phyloP scores from a whole-genome alignment of 2,113 vertebrate genomes.

The Neogobius melanostomus region DNA sequence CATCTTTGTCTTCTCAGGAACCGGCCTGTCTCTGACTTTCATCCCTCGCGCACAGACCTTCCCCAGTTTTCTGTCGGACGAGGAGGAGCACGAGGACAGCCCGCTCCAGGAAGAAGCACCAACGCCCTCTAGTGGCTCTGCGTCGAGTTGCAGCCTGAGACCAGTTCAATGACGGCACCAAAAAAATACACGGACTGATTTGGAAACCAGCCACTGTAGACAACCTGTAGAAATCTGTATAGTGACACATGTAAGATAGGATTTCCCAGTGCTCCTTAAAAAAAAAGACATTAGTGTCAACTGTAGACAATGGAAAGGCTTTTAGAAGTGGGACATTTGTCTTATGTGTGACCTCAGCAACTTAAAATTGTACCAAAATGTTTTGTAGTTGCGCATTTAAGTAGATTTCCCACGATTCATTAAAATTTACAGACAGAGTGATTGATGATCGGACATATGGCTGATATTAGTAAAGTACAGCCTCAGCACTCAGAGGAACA shows the following conservation, averaged over 20 bases:
- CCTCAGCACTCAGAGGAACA: slow-evolving; percentile 35
- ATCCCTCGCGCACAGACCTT: slow-evolving; percentile 95
- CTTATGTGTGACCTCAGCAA: slow-evolving; percentile 53
- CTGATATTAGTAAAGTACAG: slow-evolving; percentile 22
- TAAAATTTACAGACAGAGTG: slow-evolving; percentile 16
- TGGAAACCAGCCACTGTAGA: slow-evolving; percentile 48
- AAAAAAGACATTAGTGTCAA: slow-evolving; percentile 43
- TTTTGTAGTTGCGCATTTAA: slow-evolving; percentile 24
- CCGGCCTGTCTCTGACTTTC: slow-evolving; percentile 80
- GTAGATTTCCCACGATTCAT: slow-evolving; percentile 17
- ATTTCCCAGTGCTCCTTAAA: slow-evolving; percentile 55
- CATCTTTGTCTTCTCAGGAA: slow-evolving; percentile 68
- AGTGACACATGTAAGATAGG: slow-evolving; percentile 69
- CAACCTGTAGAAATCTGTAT: slow-evolving; percentile 71
- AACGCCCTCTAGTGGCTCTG: slow-evolving; percentile 86
- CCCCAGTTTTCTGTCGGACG: slow-evolving; percentile 88
- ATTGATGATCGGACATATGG: slow-evolving; percentile 33
- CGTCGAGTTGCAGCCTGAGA: slow-evolving; percentile 84
- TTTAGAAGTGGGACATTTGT: slow-evolving; percentile 35
- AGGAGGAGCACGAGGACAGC: slow-evolving; percentile 35
- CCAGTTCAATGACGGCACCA: slow-evolving; percentile 85
- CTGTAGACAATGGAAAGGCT: slow-evolving; percentile 56
- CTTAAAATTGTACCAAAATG: slow-evolving; percentile 66
- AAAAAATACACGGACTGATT: slow-evolving; percentile 66
- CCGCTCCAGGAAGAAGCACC: slow-evolving; percentile 77